Conservation (phyloP, 2,888 invertebrate genomes). For the Ellobium chinense region DNA sequence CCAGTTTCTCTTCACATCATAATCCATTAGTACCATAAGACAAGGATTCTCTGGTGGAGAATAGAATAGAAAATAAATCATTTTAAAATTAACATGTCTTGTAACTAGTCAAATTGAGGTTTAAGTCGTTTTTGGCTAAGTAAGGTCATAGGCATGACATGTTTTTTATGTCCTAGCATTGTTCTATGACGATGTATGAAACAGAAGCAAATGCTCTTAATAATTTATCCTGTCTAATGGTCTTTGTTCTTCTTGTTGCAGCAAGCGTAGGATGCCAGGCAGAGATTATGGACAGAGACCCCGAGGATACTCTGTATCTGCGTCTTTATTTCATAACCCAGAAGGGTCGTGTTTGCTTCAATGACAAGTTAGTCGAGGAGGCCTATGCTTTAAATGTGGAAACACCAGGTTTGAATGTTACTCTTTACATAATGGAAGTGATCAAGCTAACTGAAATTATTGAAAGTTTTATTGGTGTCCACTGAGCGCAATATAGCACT, state of each 20-base stretch:
- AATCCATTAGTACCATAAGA: too few relatives aligned
- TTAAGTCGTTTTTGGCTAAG: too few relatives aligned
- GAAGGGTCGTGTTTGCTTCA: constrained; percentile 54
- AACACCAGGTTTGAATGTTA: background rate
- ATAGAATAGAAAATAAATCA: background rate
- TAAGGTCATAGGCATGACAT: too few relatives aligned
- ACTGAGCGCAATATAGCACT: too few relatives aligned
- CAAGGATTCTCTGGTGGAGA: too few relatives aligned
- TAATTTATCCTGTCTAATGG: background rate
- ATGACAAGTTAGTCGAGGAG: constrained; percentile 54
- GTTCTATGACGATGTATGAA: background rate
- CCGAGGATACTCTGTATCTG: constrained; percentile 46
- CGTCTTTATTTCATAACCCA: constrained; percentile 50
- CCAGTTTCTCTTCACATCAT: too few relatives aligned
- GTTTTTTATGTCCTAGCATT: background rate
- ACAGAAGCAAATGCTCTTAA: background rate
- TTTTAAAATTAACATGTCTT: background rate
- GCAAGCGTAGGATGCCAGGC: constrained; percentile 42
- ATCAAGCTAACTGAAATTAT: too few relatives aligned
- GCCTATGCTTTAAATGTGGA: constrained; percentile 52
- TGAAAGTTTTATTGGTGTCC: too few relatives aligned
- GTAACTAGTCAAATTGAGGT: too few relatives aligned
- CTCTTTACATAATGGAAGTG: too few relatives aligned
- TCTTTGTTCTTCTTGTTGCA: constrained; percentile 21
- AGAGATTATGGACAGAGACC: constrained; percentile 48